A percentile compares a stretch with the other conserved stretches of the same genome.
Conservation (phyloP, 2,113 vertebrate genomes). For the Laticauda colubrina region DNA sequence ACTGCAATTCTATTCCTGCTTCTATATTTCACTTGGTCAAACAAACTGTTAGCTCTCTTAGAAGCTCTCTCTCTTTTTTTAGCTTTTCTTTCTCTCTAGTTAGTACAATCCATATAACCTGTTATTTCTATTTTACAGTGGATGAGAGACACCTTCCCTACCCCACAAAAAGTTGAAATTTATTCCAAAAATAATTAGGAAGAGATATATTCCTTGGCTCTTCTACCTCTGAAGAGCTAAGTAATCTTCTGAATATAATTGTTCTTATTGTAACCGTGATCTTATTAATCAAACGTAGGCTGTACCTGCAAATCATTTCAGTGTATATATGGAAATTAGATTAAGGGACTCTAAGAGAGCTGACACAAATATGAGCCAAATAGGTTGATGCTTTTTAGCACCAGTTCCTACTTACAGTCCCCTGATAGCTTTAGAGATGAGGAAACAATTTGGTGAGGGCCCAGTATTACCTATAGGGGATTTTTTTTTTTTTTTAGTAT, state of each 20-base stretch:
- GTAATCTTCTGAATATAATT: background rate
- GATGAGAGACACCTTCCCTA: background rate
- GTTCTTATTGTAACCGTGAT: background rate
- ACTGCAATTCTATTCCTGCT: background rate
- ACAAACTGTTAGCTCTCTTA: background rate
- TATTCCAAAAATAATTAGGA: background rate
- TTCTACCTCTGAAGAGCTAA: background rate
- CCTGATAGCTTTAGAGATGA: background rate
- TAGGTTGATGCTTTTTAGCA: background rate
- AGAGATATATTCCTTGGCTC: background rate
- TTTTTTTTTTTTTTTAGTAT: too few species aligned
- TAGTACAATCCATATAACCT: background rate
- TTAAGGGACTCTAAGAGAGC: background rate
- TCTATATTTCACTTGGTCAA: background rate
- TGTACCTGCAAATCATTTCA: background rate
- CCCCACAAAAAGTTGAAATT: background rate
- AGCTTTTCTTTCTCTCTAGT: background rate
- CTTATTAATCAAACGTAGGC: background rate
- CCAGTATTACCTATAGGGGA: background rate
- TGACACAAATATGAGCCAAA: background rate
- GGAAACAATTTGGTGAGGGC: background rate
- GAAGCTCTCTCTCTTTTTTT: background rate
- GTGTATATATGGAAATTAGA: background rate
- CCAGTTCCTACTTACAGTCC: background rate
- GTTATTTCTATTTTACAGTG: slow-evolving; percentile 22